These are phyloP conservation scores for Columba livia DNA, from an alignment of 2,113 vertebrate species.

Conservation along the genomic window DNA sequence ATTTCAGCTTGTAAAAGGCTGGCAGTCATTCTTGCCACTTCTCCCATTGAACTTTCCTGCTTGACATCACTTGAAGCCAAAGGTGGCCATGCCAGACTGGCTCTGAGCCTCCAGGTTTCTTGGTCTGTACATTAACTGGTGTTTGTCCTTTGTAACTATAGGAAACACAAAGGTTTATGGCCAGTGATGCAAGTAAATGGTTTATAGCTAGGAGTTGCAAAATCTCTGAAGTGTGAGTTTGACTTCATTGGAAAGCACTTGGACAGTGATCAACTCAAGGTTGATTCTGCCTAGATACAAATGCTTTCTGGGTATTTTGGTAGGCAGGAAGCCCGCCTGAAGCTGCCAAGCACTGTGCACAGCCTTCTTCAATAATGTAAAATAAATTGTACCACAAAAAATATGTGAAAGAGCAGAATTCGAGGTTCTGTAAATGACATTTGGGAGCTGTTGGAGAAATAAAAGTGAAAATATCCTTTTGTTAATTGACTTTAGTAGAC, in stretches of 20 bases:
- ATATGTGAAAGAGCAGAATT: background rate
- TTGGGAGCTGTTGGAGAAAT: background rate
- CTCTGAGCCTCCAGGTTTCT: background rate
- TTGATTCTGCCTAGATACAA: background rate
- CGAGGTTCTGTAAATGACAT: background rate
- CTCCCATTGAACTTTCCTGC: background rate
- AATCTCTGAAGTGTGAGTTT: background rate
- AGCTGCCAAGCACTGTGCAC: background rate
- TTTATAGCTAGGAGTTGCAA: background rate
- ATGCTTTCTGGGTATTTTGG: background rate
- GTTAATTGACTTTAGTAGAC: background rate
- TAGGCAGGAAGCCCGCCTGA: background rate
- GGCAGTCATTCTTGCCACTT: rapidly evolving
- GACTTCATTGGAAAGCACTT: background rate
- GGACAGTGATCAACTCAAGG: background rate
- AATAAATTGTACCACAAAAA: background rate
- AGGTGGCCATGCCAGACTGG: rapidly evolving
- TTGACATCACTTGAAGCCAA: background rate
- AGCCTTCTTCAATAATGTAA: background rate
- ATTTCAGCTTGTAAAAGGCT: background rate
- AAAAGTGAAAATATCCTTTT: background rate
- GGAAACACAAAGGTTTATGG: background rate
- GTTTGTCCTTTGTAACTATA: background rate
- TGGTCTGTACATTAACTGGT: rapidly evolving
- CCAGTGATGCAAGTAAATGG: background rate